phyloP scores from a whole-genome alignment of 2,888 invertebrate species.

The Rapana venosa region DNA sequence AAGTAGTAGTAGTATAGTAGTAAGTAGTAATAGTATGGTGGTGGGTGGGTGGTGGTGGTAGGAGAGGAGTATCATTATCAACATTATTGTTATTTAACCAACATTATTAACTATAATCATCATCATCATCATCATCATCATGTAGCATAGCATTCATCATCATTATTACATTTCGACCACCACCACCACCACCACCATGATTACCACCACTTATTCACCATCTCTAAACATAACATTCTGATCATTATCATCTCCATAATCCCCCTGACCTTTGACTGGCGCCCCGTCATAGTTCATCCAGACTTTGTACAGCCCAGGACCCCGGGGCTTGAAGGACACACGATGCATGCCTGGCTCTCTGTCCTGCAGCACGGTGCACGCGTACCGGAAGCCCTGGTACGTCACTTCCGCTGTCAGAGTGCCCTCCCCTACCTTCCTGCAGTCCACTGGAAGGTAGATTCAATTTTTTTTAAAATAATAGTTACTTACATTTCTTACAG shows the following conservation, averaged over 20 bases:
- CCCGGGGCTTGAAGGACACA: constrained; percentile 81
- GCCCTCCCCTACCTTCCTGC: constrained; percentile 90
- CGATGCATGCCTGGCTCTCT: constrained; percentile 79
- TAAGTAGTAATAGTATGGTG: too few relatives aligned
- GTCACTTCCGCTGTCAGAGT: constrained; percentile 93
- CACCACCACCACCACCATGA: background rate
- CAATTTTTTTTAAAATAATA: too few relatives aligned
- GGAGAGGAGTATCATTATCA: too few relatives aligned
- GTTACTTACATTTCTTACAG: too few relatives aligned
- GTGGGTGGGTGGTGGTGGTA: too few relatives aligned
- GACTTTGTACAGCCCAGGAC: constrained; percentile 84
- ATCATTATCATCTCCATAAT: background rate
- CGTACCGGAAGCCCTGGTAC: constrained; percentile 81
- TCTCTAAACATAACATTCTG: background rate
- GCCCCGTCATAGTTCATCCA: constrained; percentile 96
- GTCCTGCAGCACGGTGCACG: constrained; percentile 89
- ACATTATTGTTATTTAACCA: too few relatives aligned
- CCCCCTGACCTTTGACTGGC: constrained; percentile 84
- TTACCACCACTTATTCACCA: background rate
- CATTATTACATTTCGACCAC: background rate
- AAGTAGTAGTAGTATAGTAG: too few relatives aligned
- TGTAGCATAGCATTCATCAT: background rate
- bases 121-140: background rate
- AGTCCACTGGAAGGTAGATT: constrained; percentile 81
- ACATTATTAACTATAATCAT: too few relatives aligned